Conservation (phyloP, 2,113 vertebrate species). For the Notechis scutatus region DNA sequence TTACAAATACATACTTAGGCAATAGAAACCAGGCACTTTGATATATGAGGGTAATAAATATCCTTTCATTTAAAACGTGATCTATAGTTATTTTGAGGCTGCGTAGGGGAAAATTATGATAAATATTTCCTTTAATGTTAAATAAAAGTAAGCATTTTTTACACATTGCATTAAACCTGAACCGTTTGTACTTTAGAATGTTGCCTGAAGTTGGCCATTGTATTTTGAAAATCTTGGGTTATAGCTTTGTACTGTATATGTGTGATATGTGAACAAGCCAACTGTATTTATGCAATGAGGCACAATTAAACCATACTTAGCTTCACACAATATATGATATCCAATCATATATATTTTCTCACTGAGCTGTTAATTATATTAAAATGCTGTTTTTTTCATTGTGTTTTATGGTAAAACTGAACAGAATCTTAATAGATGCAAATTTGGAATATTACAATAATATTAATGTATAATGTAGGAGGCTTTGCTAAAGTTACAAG, state of each 20-base stretch:
- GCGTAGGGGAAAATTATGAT: neutral
- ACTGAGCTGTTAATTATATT: neutral
- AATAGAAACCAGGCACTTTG: neutral
- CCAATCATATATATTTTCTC: neutral
- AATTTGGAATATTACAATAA: neutral
- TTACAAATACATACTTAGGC: neutral
- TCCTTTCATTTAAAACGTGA: neutral
- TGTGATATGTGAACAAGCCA: neutral
- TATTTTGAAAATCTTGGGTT: neutral
- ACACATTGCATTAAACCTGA: neutral
- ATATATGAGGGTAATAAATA: neutral
- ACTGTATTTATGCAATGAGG: neutral
- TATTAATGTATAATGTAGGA: neutral
- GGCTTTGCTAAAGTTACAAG: neutral
- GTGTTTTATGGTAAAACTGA: conserved; percentile 1
- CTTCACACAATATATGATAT: neutral
- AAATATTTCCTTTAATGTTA: neutral
- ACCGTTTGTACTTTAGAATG: neutral
- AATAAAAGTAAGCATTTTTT: neutral
- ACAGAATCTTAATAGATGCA: neutral
- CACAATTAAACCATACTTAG: neutral
- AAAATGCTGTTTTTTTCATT: neutral
- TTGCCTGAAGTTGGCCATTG: neutral
- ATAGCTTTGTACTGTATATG: neutral
- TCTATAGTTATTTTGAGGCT: neutral